These are phyloP conservation scores for Pinctada fucata DNA, from an alignment of 2,888 invertebrate genomes.

Conservation along the genomic window DNA sequence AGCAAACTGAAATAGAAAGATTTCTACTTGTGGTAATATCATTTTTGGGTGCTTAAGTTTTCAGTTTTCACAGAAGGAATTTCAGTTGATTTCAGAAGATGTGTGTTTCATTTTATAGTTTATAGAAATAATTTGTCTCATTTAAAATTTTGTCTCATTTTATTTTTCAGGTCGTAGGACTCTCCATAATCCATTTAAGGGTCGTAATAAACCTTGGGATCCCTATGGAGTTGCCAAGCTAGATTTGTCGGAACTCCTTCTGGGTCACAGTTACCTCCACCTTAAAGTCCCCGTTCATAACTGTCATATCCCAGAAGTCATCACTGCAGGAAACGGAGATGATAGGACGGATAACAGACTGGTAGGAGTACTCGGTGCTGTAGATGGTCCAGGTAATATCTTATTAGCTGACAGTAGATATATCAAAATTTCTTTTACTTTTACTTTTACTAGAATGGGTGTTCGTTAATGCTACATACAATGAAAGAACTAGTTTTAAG, in stretches of 20 bases:
- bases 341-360: slow-evolving; percentile 53
- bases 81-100: too few relatives aligned
- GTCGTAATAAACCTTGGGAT: slow-evolving; percentile 74
- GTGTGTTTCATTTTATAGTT: too few relatives aligned
- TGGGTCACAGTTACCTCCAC: slow-evolving; percentile 71
- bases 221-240: slow-evolving; percentile 74
- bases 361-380: slow-evolving; percentile 72
- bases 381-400: slow-evolving; percentile 73
- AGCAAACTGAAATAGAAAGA: too few relatives aligned
- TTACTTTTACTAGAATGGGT: too few relatives aligned
- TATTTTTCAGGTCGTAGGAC: slow-evolving; percentile 68
- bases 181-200: slow-evolving; percentile 72
- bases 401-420: too few relatives aligned
- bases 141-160: background rate
- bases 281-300: slow-evolving; percentile 71
- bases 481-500: too few relatives aligned
- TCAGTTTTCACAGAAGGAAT: too few relatives aligned
- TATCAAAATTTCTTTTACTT: too few relatives aligned
- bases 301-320: slow-evolving; percentile 70
- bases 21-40: too few relatives aligned
- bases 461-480: too few relatives aligned
- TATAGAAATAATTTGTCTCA: too few relatives aligned
- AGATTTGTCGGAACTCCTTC: slow-evolving; percentile 72
- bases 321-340: slow-evolving; percentile 56
- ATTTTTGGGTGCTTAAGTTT: too few relatives aligned